These are phyloP conservation scores for Capreolus pygargus DNA, from an alignment of 2,113 vertebrate species.

Conservation along the genomic window DNA sequence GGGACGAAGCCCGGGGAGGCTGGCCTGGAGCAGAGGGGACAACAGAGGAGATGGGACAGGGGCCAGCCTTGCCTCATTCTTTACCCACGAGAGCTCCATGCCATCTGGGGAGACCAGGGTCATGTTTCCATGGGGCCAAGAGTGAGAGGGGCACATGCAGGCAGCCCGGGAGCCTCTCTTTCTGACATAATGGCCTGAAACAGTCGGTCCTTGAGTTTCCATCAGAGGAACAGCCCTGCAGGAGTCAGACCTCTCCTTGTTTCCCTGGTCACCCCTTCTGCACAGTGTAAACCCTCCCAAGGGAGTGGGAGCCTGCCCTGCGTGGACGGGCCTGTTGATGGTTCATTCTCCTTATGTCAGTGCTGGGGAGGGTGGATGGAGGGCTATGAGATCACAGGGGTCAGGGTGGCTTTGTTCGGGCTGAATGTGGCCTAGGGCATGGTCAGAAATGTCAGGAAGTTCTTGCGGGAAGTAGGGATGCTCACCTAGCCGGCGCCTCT, in stretches of 20 bases:
- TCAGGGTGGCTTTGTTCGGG: slow-evolving; percentile 46
- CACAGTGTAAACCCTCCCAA: too few species aligned
- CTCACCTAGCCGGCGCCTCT: background rate
- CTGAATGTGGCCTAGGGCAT: slow-evolving; percentile 24
- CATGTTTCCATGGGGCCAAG: background rate
- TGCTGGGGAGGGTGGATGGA: slow-evolving; percentile 36
- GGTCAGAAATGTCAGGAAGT: background rate
- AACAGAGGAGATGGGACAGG: background rate
- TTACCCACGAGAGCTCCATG: background rate
- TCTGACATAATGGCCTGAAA: background rate
- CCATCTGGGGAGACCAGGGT: background rate
- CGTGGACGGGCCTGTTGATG: slow-evolving; percentile 24
- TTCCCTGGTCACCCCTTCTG: background rate
- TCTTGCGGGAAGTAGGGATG: too few species aligned
- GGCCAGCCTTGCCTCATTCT: background rate
- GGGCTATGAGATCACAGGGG: slow-evolving; percentile 28
- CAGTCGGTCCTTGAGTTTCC: background rate
- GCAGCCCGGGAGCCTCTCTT: background rate
- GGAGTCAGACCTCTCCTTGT: background rate
- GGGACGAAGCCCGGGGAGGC: background rate
- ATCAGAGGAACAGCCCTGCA: background rate
- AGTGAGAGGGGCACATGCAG: too few species aligned
- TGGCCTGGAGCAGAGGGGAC: background rate
- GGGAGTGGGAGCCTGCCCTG: background rate
- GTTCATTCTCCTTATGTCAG: slow-evolving; percentile 38